Percentiles rank a stretch among this genome's conserved stretches.
phyloP scores from a whole-genome alignment of 2,113 vertebrate genomes.

The Centrocercus urophasianus region DNA sequence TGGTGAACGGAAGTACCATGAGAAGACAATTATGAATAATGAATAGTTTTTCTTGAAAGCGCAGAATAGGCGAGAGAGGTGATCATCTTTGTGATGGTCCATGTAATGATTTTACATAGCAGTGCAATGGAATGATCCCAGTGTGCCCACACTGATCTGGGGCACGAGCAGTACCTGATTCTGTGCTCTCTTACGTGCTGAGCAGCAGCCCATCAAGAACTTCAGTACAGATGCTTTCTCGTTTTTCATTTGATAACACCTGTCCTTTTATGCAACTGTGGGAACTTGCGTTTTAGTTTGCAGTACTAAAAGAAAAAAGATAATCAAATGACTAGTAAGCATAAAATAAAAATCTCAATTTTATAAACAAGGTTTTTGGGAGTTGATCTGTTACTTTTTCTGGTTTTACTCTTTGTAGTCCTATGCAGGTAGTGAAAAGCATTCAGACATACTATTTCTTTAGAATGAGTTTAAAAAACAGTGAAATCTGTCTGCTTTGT shows the following conservation, averaged over 20 bases:
- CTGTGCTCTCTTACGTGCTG: neutral
- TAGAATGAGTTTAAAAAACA: neutral
- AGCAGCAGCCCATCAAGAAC: neutral
- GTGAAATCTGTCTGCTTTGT: neutral
- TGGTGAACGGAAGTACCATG: neutral
- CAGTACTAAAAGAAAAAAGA: neutral
- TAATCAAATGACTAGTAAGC: neutral
- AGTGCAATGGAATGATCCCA: rapidly evolving
- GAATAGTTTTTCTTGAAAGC: neutral
- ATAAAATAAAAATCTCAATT: neutral
- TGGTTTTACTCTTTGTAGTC: neutral
- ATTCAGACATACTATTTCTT: neutral
- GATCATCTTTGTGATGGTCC: neutral
- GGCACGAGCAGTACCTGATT: too few species aligned
- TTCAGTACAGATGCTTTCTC: neutral
- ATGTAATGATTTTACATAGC: neutral
- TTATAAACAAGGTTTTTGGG: neutral
- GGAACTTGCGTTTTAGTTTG: neutral
- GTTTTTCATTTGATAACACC: neutral
- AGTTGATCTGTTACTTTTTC: neutral
- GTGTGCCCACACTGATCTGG: neutral
- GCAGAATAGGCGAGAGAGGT: neutral
- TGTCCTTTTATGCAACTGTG: neutral
- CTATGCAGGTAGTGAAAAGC: neutral
- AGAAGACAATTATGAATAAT: neutral